phyloP scores from a whole-genome alignment of 2,888 invertebrate genomes.

The Capitulum mitella region DNA sequence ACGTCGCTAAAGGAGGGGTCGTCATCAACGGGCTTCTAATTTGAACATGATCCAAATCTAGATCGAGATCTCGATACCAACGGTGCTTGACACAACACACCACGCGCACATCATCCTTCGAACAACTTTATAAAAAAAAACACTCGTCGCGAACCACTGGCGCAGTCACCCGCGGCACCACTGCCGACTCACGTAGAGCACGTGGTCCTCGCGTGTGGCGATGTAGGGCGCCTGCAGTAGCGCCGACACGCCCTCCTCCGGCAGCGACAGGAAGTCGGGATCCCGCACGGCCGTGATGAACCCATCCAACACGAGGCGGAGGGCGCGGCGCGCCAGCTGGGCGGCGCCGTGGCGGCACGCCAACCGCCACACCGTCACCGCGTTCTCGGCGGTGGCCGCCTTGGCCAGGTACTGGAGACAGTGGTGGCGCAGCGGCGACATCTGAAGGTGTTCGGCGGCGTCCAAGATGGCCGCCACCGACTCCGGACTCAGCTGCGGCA shows the following conservation, averaged over 20 bases:
- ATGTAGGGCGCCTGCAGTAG: not conserved
- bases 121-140: too few relatives aligned
- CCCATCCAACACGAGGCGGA: not conserved
- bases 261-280: not conserved
- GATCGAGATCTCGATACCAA: too few relatives aligned
- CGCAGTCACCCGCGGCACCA: not conserved
- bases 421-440: not conserved
- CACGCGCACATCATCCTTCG: too few relatives aligned
- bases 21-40: too few relatives aligned
- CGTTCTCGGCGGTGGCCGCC: not conserved
- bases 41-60: too few relatives aligned
- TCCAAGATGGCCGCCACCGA: not conserved
- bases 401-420: not conserved
- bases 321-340: not conserved
- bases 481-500: not conserved
- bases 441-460: conserved; percentile 1
- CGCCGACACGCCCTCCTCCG: not conserved
- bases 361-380: not conserved
- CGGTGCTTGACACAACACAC: too few relatives aligned
- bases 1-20: too few relatives aligned
- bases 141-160: too few relatives aligned
- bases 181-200: not conserved
- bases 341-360: not conserved
- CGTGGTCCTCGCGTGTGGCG: not conserved
- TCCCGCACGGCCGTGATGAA: not conserved